Conservation (phyloP, 2,113 vertebrate genomes). For the Pelmatolapia mariae region DNA sequence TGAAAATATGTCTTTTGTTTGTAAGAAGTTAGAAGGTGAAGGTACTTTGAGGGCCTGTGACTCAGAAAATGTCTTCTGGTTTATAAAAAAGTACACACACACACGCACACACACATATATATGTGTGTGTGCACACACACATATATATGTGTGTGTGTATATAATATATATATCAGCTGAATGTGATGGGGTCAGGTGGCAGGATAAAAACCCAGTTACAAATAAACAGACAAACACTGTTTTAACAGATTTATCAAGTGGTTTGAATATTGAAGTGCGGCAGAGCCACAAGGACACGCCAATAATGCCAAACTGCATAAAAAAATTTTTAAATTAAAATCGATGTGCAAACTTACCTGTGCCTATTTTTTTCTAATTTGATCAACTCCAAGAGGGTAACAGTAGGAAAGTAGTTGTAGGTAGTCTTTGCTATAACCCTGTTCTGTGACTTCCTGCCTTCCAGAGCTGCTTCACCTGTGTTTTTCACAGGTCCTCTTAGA, state of each 20-base stretch:
- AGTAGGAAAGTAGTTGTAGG: background rate
- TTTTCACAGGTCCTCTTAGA: background rate
- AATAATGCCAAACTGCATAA: background rate
- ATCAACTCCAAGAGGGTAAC: background rate
- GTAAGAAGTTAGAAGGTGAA: background rate
- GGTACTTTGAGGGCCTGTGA: background rate
- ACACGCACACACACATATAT: fast-evolving
- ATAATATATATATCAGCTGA: background rate
- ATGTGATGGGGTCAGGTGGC: background rate
- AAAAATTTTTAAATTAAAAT: fast-evolving
- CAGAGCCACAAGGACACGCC: background rate
- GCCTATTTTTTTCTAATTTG: background rate
- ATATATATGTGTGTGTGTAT: too few relatives aligned
- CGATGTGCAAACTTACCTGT: background rate
- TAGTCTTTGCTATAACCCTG: background rate
- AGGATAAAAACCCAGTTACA: background rate
- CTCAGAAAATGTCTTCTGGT: background rate
- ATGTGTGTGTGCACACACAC: fast-evolving
- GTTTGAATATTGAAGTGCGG: background rate
- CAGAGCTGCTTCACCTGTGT: background rate
- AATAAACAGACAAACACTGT: background rate
- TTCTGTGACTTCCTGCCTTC: background rate
- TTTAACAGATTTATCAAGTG: background rate
- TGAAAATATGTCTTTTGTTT: background rate
- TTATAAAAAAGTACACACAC: background rate